Base-by-base conservation (phyloP, 2,888 invertebrate genomes). In the Brachypalpus laphriformis region DNA sequence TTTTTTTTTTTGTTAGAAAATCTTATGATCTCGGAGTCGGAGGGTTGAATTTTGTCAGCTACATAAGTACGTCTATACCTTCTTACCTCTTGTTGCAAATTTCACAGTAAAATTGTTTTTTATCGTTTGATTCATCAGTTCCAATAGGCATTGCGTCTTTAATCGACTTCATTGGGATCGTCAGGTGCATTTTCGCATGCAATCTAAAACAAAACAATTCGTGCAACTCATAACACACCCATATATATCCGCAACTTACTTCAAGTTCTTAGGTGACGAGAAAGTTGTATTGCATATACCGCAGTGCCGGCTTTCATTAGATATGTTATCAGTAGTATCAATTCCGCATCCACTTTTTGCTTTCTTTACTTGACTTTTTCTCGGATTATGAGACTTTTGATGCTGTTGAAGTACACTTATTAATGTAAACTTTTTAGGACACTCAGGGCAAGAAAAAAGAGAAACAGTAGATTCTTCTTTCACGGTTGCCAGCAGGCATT, bases 181-280 rank as follows among this genome's bases (percentile, higher is more conserved):
- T 95, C 37, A 94, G 94, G 87, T 96, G 96, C 94, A 96, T 96
- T 83, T 95, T 93, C 88, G 94, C 94, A 89, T 96, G 96, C 56
- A 96, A 91, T 87, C 95, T 89, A n/a, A 6, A 45, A 31, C 0
- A 49, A 47, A 34, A 22, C 45, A n/a, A 40, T 34, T 3, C 6
- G n/a, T n/a, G n/a, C n/a, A n/a, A n/a, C n/a, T n/a, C n/a, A n/a
- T n/a, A n/a, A n/a, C n/a, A n/a, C n/a, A n/a, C n/a, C n/a, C n/a
- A n/a, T n/a, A n/a, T n/a, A n/a, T 1, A 25, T 3, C 28, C 28
- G 5, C 5, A 16, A 83, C 81, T 82, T 87, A 89, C 89, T 91
- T 91, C 0, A 91, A 89, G 87, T 93, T 93, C 89, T 96, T 96
- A 87, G 94, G 94, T 0, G 95, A 94, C 0, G 93, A 93, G 88